Percentiles rank a stretch among this genome's conserved stretches.
These are phyloP conservation scores for Labia minor DNA, from an alignment of 2,888 invertebrate genomes.

Conservation along the genomic window DNA sequence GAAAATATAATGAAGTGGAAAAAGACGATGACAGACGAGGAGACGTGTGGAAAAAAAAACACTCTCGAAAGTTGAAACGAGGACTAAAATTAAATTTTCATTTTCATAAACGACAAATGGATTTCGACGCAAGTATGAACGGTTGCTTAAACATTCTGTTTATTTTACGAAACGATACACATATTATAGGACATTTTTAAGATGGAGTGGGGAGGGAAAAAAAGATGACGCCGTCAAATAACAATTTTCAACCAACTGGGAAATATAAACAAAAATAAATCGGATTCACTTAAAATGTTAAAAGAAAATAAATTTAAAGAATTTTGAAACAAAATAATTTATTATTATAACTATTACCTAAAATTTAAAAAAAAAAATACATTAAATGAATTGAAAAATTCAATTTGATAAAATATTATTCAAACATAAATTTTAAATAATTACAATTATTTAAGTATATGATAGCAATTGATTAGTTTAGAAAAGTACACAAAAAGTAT, in stretches of 20 bases:
- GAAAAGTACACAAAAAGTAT: no score
- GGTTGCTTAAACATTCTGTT: background rate
- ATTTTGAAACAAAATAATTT: no score
- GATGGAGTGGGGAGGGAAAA: no score
- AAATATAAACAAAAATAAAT: background rate
- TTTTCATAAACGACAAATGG: background rate
- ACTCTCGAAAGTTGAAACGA: no score
- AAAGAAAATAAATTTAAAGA: background rate
- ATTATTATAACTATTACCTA: no score
- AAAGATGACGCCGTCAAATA: background rate
- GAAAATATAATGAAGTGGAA: background rate
- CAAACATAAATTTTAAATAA: no score
- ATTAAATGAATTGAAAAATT: background rate
- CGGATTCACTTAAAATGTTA: background rate
- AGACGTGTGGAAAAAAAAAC: background rate
- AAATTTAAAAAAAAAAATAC: background rate
- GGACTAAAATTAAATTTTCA: background rate
- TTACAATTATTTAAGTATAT: no score
- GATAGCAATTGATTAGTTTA: no score
- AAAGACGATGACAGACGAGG: background rate
- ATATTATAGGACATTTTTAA: no score
- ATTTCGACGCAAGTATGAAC: no score
- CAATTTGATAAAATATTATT: no score
- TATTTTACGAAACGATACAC: background rate
- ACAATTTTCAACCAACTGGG: background rate